A percentile compares a stretch with the other conserved stretches of the same genome.
phyloP scores from a whole-genome alignment of 2,888 invertebrate species.

The Meteorus cinctellus region DNA sequence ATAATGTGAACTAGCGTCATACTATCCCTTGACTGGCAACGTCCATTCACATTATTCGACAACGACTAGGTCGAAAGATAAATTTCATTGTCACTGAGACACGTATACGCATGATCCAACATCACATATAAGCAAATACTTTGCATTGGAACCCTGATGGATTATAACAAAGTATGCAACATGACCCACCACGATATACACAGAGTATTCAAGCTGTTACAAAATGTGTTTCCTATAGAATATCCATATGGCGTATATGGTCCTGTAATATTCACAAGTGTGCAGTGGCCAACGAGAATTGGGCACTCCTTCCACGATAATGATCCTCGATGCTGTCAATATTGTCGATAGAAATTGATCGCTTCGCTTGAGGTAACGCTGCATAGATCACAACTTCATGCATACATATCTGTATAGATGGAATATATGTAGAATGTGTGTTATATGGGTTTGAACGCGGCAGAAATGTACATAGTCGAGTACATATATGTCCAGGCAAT shows the following conservation, averaged over 20 bases:
- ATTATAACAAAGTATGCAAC: neutral
- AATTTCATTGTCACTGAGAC: neutral
- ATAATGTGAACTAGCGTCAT: too few species aligned
- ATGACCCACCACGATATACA: neutral
- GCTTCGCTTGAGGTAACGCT: neutral
- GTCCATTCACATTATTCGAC: too few species aligned
- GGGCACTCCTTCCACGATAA: neutral
- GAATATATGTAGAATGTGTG: neutral
- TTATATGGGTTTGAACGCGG: constrained; percentile 24
- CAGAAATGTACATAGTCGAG: constrained; percentile 18
- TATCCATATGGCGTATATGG: neutral
- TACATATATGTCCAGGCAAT: neutral
- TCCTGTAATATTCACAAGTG: neutral
- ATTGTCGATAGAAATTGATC: constrained; percentile 31
- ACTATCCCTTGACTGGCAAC: too few species aligned
- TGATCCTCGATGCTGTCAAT: constrained; percentile 16
- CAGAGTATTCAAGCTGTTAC: neutral
- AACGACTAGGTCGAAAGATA: too few species aligned
- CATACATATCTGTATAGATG: neutral
- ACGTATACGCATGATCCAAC: neutral
- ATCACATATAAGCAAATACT: neutral
- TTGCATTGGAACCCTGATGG: neutral
- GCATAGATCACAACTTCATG: neutral
- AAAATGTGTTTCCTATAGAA: neutral
- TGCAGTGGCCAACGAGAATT: neutral